Percentiles rank a stretch among this genome's conserved stretches.
phyloP scores from a whole-genome alignment of 2,888 invertebrate genomes.

The Netelia virgata region DNA sequence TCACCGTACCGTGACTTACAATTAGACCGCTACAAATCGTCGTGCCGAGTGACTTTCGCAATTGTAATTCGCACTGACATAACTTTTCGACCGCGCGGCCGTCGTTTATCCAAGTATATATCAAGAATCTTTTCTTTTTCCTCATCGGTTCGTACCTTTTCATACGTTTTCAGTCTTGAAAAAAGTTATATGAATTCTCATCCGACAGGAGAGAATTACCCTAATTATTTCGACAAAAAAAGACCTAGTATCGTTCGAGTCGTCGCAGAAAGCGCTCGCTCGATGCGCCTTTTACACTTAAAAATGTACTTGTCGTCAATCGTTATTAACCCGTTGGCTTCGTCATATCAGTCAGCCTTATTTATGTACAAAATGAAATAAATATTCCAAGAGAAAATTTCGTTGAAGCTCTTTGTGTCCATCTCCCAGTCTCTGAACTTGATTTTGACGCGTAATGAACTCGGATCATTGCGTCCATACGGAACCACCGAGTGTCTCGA shows the following conservation, averaged over 20 bases:
- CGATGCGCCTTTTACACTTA: background rate
- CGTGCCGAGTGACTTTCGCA: slow-evolving; percentile 62
- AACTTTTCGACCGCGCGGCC: slow-evolving; percentile 23
- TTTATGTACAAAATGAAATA: slow-evolving; percentile 82
- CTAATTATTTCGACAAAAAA: slow-evolving; percentile 22
- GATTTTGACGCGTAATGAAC: background rate
- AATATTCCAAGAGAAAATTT: slow-evolving; percentile 75
- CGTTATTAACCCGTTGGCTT: slow-evolving; percentile 74
- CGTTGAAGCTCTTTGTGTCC: background rate
- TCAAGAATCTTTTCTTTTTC: slow-evolving; percentile 67
- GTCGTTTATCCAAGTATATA: slow-evolving; percentile 62
- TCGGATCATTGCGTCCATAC: background rate
- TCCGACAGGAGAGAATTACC: slow-evolving; percentile 46
- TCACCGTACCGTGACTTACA: slow-evolving; percentile 62
- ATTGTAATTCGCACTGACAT: slow-evolving; percentile 48
- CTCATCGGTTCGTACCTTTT: slow-evolving; percentile 62
- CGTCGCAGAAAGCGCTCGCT: slow-evolving; percentile 16
- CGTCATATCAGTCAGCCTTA: slow-evolving; percentile 66
- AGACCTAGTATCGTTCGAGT: too few species aligned
- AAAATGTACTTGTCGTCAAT: slow-evolving; percentile 18
- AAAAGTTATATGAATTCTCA: slow-evolving; percentile 74
- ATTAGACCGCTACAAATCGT: slow-evolving; percentile 72
- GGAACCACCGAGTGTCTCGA: background rate
- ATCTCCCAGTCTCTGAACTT: background rate
- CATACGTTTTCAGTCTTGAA: slow-evolving; percentile 81